Conservation (phyloP, 35 echinoderm and acorn worm genomes). For the Heliocidaris tuberculata region DNA sequence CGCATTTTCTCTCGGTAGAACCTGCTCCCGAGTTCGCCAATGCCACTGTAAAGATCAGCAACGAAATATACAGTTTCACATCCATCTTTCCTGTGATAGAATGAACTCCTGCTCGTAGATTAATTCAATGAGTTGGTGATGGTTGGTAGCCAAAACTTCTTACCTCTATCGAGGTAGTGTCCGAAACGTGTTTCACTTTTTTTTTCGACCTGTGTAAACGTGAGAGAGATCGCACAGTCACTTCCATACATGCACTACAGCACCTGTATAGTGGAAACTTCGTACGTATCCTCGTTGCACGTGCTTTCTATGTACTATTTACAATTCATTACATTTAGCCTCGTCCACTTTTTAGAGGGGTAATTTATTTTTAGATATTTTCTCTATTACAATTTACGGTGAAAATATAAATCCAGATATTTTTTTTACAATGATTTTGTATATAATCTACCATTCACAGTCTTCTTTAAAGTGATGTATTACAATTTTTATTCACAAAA, state of each 20-base stretch:
- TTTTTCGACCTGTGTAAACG: background rate
- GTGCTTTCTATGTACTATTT: background rate
- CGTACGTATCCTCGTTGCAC: background rate
- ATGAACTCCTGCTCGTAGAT: background rate
- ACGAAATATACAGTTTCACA: background rate
- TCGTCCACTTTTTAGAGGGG: background rate
- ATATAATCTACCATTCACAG: too few species aligned
- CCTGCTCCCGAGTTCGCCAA: background rate
- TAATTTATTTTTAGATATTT: background rate
- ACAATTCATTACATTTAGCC: background rate
- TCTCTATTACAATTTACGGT: background rate
- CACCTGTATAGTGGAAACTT: too few species aligned
- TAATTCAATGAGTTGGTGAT: background rate
- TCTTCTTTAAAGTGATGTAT: too few species aligned
- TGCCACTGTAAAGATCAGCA: background rate
- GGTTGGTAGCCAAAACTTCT: background rate
- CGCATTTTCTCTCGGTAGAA: background rate
- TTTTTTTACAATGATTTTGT: too few species aligned
- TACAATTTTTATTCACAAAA: too few species aligned
- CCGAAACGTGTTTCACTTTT: background rate
- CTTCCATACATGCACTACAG: too few species aligned
- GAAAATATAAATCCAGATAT: background rate
- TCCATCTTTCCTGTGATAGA: background rate
- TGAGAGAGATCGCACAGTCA: background rate
- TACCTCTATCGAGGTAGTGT: background rate